Percentiles rank a stretch among this genome's conserved stretches.
These are phyloP conservation scores for Napeogenes sylphis DNA, from an alignment of 2,888 invertebrate genomes.

Conservation along the genomic window DNA sequence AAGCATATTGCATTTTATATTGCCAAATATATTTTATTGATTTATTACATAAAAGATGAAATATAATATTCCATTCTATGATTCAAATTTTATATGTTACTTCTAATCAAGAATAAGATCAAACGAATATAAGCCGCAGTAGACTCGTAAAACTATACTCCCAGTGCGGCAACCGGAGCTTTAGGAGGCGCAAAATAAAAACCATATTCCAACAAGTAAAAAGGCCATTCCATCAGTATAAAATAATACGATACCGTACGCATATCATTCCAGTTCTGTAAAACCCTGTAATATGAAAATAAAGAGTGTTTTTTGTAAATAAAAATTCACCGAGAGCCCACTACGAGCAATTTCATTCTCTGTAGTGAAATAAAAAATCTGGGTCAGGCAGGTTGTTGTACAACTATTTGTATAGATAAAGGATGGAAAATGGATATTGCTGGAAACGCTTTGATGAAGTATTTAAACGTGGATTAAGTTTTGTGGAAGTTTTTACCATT, in stretches of 20 bases:
- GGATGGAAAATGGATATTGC: conserved; percentile 29
- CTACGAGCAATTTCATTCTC: conserved; percentile 72
- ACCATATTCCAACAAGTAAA: conserved; percentile 24
- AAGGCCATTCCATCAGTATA: conserved; percentile 39
- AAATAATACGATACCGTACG: conserved; percentile 31
- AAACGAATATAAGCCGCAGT: too few species aligned
- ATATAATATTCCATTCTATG: conserved; percentile 4
- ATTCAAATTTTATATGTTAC: conserved; percentile 1
- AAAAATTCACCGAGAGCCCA: conserved; percentile 46
- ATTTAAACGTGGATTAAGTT: not conserved
- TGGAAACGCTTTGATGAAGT: conserved; percentile 34
- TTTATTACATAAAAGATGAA: too few species aligned
- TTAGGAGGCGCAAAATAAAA: conserved; percentile 17
- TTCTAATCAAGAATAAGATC: too few species aligned
- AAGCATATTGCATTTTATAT: conserved; percentile 12
- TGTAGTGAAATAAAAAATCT: conserved; percentile 72
- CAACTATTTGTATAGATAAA: conserved; percentile 47
- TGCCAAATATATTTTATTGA: conserved; percentile 2
- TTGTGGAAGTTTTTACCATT: too few species aligned
- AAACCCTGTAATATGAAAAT: conserved; percentile 50
- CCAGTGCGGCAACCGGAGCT: not conserved
- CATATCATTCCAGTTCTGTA: conserved; percentile 32
- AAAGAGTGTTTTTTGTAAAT: conserved; percentile 53
- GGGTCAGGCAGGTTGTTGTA: conserved; percentile 57
- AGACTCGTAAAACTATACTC: too few species aligned